Evolutionary conservation across 2,888 invertebrate genomes (phyloP).

Genomic region (Synanthedon myopaeformis): DNA sequence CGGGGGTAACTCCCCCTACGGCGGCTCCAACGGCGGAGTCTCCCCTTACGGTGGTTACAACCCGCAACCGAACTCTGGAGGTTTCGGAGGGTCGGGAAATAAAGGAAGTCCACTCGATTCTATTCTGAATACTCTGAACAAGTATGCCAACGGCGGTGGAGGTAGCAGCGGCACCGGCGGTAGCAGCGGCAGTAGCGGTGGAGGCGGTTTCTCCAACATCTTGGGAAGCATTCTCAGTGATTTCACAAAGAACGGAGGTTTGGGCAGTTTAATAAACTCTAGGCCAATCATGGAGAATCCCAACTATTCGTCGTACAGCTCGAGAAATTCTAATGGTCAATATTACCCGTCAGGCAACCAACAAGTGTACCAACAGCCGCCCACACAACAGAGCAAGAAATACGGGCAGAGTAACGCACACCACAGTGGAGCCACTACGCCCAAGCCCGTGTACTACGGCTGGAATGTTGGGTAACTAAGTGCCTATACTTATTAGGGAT

Average conservation of each 20-base stretch:
- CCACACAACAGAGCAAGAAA: constrained; percentile 43
- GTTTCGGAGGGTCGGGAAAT: constrained; percentile 13
- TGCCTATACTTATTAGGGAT: neutral
- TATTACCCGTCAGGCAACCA: constrained; percentile 54
- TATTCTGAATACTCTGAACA: constrained; percentile 34
- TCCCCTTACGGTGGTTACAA: constrained; percentile 17
- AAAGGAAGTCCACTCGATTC: constrained; percentile 32
- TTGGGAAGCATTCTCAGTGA: constrained; percentile 49
- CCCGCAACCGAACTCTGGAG: neutral
- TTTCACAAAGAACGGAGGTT: constrained; percentile 42
- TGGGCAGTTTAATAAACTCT: constrained; percentile 47
- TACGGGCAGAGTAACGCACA: constrained; percentile 40
- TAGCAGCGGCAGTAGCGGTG: constrained; percentile 10
- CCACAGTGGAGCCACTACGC: constrained; percentile 36
- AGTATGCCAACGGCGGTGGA: constrained; percentile 31
- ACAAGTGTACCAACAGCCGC: constrained; percentile 34
- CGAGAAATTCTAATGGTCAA: constrained; percentile 48
- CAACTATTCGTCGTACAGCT: constrained; percentile 45
- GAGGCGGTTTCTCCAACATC: constrained; percentile 38
- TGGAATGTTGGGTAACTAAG: constrained; percentile 64
- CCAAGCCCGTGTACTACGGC: constrained; percentile 51
- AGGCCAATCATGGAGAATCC: constrained; percentile 61
- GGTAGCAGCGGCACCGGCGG: constrained; percentile 10
- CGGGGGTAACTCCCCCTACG: constrained; percentile 11
- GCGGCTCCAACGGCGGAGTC: constrained; percentile 5